Base-by-base conservation (phyloP, 2,797 vertebrate genomes). In the Acipenser ruthenus region DNA sequence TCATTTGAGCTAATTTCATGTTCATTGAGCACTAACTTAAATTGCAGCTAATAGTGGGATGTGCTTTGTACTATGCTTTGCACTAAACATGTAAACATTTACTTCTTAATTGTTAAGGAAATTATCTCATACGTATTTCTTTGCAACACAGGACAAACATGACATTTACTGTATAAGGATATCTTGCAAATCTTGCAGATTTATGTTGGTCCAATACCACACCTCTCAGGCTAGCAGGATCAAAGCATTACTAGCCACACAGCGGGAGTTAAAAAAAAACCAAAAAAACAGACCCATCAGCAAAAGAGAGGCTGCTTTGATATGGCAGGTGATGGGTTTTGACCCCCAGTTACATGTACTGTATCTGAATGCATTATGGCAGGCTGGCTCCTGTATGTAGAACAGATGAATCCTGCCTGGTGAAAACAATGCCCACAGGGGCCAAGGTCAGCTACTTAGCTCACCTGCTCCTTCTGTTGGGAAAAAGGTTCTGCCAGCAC, bases 291-390 rank as follows among this genome's bases (percentile, higher is more conserved):
- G 55, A 10, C 3, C 9, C 8, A 6, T 58, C 6, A n/a, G 55
- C 23, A 37, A 37, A 37, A 37, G 55, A 58, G 11, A 58, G 55
- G 12, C 23, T 37, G 55, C 55, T 58, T 58, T 58, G 62, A 56
- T 62, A 58, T 47, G 62, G 63, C 56, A 53, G 66, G 62, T 67
- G 64, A 67, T 67, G 66, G 23, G 64, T 49, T 64, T 48, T 67
- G 69, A 64, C 55, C 62, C 18, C 8, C 23, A 56, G 53, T 53
- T 62, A 51, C 50, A 8, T 18, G 49, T 47, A n/a, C 23, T 37
- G 2, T 3, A 4, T 37, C 50, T 23, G 12, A 61, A 50, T 55
- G 64, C 48, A 11, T 50, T 18, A 37, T 51, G 49, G 65, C 15
- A 50, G 13, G 65, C 18, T 48, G 50, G 62, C 50, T 48, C 9